Base-by-base conservation (phyloP, 1,140 invertebrate genomes). In the Eufriesea mexicana region DNA sequence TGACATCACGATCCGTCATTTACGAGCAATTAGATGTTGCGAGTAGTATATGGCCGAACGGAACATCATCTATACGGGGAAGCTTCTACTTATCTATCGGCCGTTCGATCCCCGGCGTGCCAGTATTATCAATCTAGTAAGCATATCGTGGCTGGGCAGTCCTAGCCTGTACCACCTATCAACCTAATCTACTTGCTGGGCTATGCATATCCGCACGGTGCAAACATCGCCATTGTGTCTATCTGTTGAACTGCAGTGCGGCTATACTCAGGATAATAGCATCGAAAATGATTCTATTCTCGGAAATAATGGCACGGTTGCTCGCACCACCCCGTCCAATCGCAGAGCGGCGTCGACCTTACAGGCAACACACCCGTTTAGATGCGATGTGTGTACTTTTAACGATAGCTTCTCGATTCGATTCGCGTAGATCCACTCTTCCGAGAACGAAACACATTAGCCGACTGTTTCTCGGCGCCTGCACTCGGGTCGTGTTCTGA, bases 231-330 rank as follows among this genome's bases (percentile, higher is more conserved):
- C 84, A 90, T 91, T 90, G 90, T 91, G 83, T 89, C 88, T 87
- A 87, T 89, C 89, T 84, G 88, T 91, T 84, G 86, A 83, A 90
- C 86, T 89, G 86, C 84, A 89, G 78, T 86, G 79, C 87, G 82
- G 84, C 67, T 59, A 84, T 82, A 90, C 80, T 89, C 85, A 59
- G 59, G 86, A 84, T 90, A 90, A 91, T 91, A 84, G 89, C 85
- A 90, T 91, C 87, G 90, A 90, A 90, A 91, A 91, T 91, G 90
- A 91, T 90, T 88, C 86, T 85, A 89, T 90, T 90, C 83, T 84
- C 72, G 86, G 87, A 91, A 91, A 88, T 91, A 89, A 91, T 89
- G 67, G 84, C 72, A 78, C 25, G n/a, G 59, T 25, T 75, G 49
- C 47, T n/a, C 51, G 9, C 51, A 2, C 12, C 64, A n/a, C 12